A percentile compares a stretch with the other conserved stretches of the same genome.
Evolutionary conservation across 2,888 invertebrate genomes (phyloP).

Genomic region (Archips xylosteana): DNA sequence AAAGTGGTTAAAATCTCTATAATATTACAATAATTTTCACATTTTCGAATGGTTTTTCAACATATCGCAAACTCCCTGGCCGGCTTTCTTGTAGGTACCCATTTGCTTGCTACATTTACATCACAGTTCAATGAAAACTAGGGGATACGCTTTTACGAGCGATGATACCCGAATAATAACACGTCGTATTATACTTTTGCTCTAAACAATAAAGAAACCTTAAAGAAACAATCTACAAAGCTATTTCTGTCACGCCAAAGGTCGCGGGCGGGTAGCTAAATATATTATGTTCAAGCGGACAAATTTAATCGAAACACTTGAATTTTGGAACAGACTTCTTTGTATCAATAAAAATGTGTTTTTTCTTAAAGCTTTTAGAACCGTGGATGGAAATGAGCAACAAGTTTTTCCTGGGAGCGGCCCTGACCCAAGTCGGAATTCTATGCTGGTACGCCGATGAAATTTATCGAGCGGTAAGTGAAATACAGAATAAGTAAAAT

Average conservation of each 20-base stretch:
- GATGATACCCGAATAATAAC: background rate
- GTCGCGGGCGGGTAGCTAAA: background rate
- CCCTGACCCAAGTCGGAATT: conserved; percentile 71
- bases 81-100: background rate
- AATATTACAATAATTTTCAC: too few relatives aligned
- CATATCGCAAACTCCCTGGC: too few relatives aligned
- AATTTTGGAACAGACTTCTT: background rate
- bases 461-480: conserved; percentile 68
- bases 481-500: background rate
- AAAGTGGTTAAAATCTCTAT: too few relatives aligned
- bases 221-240: background rate
- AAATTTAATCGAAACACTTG: conserved; percentile 6
- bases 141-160: background rate
- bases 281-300: background rate
- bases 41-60: too few relatives aligned
- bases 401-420: conserved; percentile 71
- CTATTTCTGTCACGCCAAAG: background rate
- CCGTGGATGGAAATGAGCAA: conserved; percentile 73
- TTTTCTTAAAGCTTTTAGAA: conserved; percentile 61
- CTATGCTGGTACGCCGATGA: conserved; percentile 77
- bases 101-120: background rate
- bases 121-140: background rate
- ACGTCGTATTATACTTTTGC: background rate
- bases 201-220: background rate
- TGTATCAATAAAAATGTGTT: conserved; percentile 1